Base-by-base conservation (phyloP, 2,888 invertebrate species). In the Hirtodrosophila alboralis region DNA sequence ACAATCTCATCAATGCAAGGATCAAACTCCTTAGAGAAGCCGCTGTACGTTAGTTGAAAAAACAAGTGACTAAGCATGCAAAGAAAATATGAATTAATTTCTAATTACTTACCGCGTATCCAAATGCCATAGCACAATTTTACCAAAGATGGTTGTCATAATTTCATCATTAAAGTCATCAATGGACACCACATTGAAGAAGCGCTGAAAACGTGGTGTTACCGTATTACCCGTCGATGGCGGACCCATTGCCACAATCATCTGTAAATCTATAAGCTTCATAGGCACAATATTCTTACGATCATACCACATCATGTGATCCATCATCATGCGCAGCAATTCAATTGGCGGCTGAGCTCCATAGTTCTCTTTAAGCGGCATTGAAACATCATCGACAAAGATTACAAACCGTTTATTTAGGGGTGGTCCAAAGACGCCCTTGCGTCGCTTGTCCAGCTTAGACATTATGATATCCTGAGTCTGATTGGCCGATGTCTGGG, bases 281-380 rank as follows among this genome's bases (percentile, higher is more conserved):
- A 97, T 93, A 1, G 96, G 93, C 0, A 94, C 91, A 45, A 95
- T 93, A 61, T 95, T 95, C 89, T 96, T 96, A 33, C 94, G 92
- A 87, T 98, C 97, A 88, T 95, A 95, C 98, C 98, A 98, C 86
- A 95, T 94, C 70, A 94, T 93, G 75, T 97, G 96, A 90, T 98
- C 98, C 34, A 98, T 93, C 92, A 95, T 95, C 91, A 97, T 97
- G 14, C 98, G 92, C 16, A 98, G 90, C 33, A 98, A 91, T 89
- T 98, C 98, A 52, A 98, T 96, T 0, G 98, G 97, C 0, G 98
- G 98, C 89, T 98, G 98, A 0, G 98, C 97, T 0, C 98, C 98
- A 86, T 96, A 98, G 1, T 93, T 93, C 65, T 91, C 90, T 60
- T 95, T 94, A 78, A 95, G 92, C 0, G 98, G 98, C 97, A 98